Base-by-base conservation (phyloP, 1,140 invertebrate species). In the Ptiloglossa arizonensis region DNA sequence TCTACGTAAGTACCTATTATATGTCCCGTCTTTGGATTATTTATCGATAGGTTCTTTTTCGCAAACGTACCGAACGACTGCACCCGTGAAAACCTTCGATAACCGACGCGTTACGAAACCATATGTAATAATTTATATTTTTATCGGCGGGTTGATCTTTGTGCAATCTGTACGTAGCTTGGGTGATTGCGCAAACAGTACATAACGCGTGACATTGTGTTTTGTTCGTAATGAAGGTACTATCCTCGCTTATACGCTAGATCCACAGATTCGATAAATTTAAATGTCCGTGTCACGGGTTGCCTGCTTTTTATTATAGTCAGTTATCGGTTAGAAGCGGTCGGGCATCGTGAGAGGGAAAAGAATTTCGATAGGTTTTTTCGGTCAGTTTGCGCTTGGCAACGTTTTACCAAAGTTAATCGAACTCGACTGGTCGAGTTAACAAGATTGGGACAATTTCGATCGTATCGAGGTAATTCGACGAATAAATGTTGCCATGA, bases 231-330 rank as follows among this genome's bases (percentile, higher is more conserved):
- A 71, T 44, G 54, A 69, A 8, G 59, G 22, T 29, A 17, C 63
- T 19, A 46, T n/a, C 22, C 29, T 5, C 41, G 44, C 11, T 0
- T 13, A n/a, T n/a, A n/a, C 29, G n/a, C 13, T 63, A 70, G 80
- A 84, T 84, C 19, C 38, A 24, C 17, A 38, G 2, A 38, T 75
- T 46, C 41, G 76, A 84, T 84, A 84, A 84, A 82, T 68, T 13
- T 44, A 11, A 48, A 63, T 27, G 56, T 4, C 48, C 27, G 62
- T 38, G 38, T 74, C 32, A 66, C 46, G 27, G 54, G 64, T 68
- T n/a, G 8, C 11, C 11, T 22, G 32, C 11, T 27, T 62, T 50
- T 68, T 35, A 52, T 19, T 64, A 74, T 56, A 29, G 62, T 48
- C 44, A 38, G 73, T 69, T 29, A 63, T 8, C 46, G 41, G 68